These are phyloP conservation scores for Polyommatus icarus DNA, from an alignment of 2,888 invertebrate genomes.

Conservation along the genomic window DNA sequence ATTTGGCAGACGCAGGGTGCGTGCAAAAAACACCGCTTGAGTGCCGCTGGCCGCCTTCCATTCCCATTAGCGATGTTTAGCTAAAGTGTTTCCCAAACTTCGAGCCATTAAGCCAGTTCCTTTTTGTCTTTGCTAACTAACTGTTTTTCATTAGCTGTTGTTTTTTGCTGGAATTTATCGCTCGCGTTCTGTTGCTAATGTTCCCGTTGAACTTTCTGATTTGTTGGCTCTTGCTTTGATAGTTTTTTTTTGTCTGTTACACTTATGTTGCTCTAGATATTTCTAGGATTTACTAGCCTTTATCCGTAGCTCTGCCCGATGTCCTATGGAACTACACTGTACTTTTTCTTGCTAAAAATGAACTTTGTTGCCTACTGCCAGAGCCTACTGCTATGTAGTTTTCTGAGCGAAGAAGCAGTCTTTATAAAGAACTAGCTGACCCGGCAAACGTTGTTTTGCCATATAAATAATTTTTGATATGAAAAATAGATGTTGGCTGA, in stretches of 20 bases:
- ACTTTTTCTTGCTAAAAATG: too few relatives aligned
- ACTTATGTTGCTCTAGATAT: not conserved
- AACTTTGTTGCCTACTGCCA: too few relatives aligned
- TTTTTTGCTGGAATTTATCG: conserved; percentile 52
- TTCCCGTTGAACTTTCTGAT: conserved; percentile 30
- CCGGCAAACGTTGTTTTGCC: too few relatives aligned
- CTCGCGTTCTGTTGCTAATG: conserved; percentile 35
- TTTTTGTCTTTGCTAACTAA: conserved; percentile 72
- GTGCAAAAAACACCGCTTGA: conserved; percentile 65
- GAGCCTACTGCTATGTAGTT: too few relatives aligned
- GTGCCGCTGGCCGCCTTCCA: conserved; percentile 71
- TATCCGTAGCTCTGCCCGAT: not conserved
- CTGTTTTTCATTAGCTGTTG: conserved; percentile 67
- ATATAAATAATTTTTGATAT: too few relatives aligned
- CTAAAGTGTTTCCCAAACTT: conserved; percentile 78
- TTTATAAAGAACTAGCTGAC: too few relatives aligned
- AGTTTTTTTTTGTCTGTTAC: not conserved
- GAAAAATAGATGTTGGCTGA: too few relatives aligned
- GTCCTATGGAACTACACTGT: too few relatives aligned
- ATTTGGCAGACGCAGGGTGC: conserved; percentile 64
- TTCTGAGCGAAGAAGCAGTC: too few relatives aligned
- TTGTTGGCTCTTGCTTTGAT: not conserved
- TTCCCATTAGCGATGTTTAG: conserved; percentile 80
- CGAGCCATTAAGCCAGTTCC: conserved; percentile 66
- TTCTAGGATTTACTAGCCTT: not conserved